Base-by-base conservation (phyloP, 2,113 vertebrate species). In the Prietella phreatophila region DNA sequence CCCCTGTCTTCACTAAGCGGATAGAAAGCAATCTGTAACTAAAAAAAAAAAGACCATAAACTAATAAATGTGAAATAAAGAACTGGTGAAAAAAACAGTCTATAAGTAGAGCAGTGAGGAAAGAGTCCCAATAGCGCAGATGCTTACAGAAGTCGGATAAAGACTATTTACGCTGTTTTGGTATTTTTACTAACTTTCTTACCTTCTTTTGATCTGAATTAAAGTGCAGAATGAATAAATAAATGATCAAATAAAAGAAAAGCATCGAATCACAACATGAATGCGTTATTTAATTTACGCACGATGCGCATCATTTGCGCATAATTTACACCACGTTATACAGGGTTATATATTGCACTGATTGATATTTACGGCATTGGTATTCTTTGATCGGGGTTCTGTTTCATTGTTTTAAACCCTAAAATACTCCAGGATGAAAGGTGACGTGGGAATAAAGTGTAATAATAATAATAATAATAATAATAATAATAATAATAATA, bases 41-140 rank as follows among this genome's bases (percentile, higher is more conserved):
- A 17, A 93, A 91, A 87, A 42, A 42, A 42, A 89, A 86, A 87
- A 83, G 91, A 91, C 91, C 91, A 91, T 93, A 94, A 95, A 95
- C 93, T 93, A 94, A 94, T 95, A 93, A 90, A 94, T 92, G 90
- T 87, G 85, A 85, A 88, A 93, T 91, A 84, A 83, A 88, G 83
- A 78, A 47, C 8, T 42, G 3, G 0, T 7, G 15, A 15, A 13
- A 27, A 58, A 33, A 30, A 56, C n/a, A 30, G 22, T n/a, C 6
- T 78, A 15, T 15, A 47, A 14, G 20, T 1, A 25, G 75, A 5
- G 22, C 17, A 55, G 25, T 15, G 8, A 30, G 42, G 47, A 79
- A 80, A 19, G 1, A 15, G 8, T n/a, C n/a, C 15, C n/a, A 33
- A 82, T 2, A 13, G 30, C 6, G 55, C 19, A 56, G 20, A 42